phyloP scores from a whole-genome alignment of 2,888 invertebrate genomes.

The Athalia rosae region DNA sequence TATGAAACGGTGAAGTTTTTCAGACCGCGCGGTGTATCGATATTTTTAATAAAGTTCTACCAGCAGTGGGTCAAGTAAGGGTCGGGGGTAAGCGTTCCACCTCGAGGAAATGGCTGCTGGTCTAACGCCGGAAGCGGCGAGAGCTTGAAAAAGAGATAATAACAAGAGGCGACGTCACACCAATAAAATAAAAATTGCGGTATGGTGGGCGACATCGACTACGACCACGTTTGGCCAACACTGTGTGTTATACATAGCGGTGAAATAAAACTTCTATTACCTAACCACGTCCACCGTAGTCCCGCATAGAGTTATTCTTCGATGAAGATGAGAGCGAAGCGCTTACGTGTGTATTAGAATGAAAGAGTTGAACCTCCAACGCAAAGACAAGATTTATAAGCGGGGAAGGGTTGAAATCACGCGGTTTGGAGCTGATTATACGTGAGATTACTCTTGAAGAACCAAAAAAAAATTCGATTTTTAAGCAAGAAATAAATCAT shows the following conservation, averaged over 20 bases:
- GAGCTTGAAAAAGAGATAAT: constrained; percentile 50
- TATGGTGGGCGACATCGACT: constrained; percentile 46
- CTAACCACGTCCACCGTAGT: too few species aligned
- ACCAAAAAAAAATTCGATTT: too few species aligned
- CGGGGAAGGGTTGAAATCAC: background rate
- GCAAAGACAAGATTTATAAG: background rate
- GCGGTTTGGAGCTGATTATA: too few species aligned
- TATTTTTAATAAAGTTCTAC: constrained; percentile 39
- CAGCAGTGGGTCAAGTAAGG: constrained; percentile 29
- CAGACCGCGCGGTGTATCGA: background rate
- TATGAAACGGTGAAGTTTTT: constrained; percentile 8
- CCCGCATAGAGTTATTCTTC: too few species aligned
- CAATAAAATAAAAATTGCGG: constrained; percentile 56
- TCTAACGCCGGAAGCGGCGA: constrained; percentile 31
- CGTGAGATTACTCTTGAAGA: too few species aligned
- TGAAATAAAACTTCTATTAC: background rate
- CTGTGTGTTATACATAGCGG: background rate
- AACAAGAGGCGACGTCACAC: constrained; percentile 54
- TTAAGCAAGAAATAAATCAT: too few species aligned
- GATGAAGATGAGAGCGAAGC: too few species aligned
- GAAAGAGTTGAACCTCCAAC: background rate
- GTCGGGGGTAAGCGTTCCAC: constrained; percentile 22
- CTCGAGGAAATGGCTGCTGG: constrained; percentile 27
- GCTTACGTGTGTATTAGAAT: too few species aligned
- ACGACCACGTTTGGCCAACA: constrained; percentile 14